Evolutionary conservation across 2,113 vertebrate genomes (phyloP).

Genomic region (Chaenogobius annularis): DNA sequence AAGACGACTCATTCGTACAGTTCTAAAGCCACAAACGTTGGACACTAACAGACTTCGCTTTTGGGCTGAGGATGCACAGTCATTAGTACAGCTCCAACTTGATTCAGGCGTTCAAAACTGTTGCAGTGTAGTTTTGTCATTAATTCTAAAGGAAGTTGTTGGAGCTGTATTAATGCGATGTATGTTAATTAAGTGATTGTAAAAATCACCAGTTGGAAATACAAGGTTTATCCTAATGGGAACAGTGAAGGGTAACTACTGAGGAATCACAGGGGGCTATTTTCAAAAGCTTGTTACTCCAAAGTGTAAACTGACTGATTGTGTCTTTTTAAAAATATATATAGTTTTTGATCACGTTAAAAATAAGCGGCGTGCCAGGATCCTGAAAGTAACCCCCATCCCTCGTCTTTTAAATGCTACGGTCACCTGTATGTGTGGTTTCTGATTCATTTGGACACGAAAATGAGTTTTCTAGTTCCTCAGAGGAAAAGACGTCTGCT

Average conservation of each 20-base stretch:
- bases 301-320: conserved; percentile 66
- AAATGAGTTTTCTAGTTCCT: conserved; percentile 73
- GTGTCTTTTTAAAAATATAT: background rate
- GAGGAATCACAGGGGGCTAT: conserved; percentile 75
- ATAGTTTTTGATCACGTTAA: conserved; percentile 6
- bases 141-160: background rate
- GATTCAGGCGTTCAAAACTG: conserved; percentile 17
- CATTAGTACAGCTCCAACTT: conserved; percentile 42
- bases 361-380: conserved; percentile 36
- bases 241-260: conserved; percentile 36
- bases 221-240: conserved; percentile 13
- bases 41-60: conserved; percentile 34
- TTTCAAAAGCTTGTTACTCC: conserved; percentile 82
- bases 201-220: background rate
- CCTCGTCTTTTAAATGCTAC: conserved; percentile 49
- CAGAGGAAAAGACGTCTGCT: conserved; percentile 75
- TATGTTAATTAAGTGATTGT: background rate
- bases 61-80: conserved; percentile 25
- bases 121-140: background rate
- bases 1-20: conserved; percentile 18
- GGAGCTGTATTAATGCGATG: background rate
- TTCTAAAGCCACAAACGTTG: conserved; percentile 32
- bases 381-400: conserved; percentile 81
- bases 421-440: conserved; percentile 70
- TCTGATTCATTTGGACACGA: conserved; percentile 65